Evolutionary conservation across 1,140 invertebrate species (phyloP), one percentile per base, ranked within the genome.

Genomic region (Hestina assimilis): DNA sequence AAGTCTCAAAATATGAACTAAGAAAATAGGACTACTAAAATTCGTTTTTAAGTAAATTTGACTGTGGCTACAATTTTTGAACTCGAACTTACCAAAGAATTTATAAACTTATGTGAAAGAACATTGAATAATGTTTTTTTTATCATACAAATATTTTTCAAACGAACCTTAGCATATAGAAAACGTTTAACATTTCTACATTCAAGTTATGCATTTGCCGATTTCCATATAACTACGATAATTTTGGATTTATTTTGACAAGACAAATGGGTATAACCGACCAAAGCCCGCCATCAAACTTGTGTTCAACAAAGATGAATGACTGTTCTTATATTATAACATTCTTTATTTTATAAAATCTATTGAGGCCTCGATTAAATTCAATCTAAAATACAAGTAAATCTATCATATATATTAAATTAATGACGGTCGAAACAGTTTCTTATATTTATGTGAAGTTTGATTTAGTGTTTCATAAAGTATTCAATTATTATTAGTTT

Each of bases 351-450:
- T 71, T 70, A 75, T 68, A 71, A 75, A 75, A 63, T 71, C 77
- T 70, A 80, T 80, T 83, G 75, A 46, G 43, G 50, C 56, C 65
- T 66, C 75, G 66, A 81, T 81, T 83, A 75, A 76, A 81, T 81
- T 79, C 74, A 81, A 75, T 78, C 72, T 69, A 58, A 60, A 64
- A 53, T 63, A 56, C 58, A 70, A 69, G 74, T 83, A 81, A 83
- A 81, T 83, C 80, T 75, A 81, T 72, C 66, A 70, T 69, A 72
- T 71, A 75, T 79, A 75, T 83, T 81, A 79, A 80, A 80, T 83
- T 72, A 78, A 79, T 63, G 75, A 73, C 68, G 54, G 74, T 60
- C 50, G 53, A 55, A 65, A 60, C 67, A 66, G 69, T 65, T 68
- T 66, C 54, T 66, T 52, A 60, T 71, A 81, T 81, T 79, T 79